Evolutionary conservation across 2,797 vertebrate species (phyloP), one percentile per base, ranked within the genome.

Genomic region (Pelochelys cantorii): DNA sequence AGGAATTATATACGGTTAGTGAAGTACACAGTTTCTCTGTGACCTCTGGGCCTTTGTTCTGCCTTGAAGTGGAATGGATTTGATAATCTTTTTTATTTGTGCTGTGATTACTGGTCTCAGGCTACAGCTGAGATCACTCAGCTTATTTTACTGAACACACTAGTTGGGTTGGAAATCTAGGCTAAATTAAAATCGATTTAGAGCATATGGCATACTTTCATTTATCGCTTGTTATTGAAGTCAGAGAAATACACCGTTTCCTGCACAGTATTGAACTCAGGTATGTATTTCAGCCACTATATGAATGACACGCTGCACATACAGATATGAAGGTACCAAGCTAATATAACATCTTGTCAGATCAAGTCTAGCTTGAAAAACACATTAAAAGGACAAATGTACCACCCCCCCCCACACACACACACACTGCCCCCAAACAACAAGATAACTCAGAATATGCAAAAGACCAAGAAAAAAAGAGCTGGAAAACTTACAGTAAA

Each of bases 261-360:
- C n/a, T 87, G 60, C 18, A 53, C 55, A 82, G 86, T 59, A 88
- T 86, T 89, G 56, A 90, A 74, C 0, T 20, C 37, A 83, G 56
- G 20, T 83, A 56, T 3, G 65, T 90, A 85, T 83, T 79, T 62
- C 37, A 52, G 82, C 65, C 4, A 11, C 7, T 52, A 10, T 15
- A 77, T 62, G 79, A 6, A 74, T 94, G 89, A 92, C 22, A 68
- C 1, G 1, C 37, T 42, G 37, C 77, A 81, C 87, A n/a, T 18
- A 65, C 53, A 23, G 65, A 1, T 52, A 59, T 6, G 8, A 27
- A 27, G 0, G 0, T 18, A 25, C 9, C 3, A 7, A 1, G 0
- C 48, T 55, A 86, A 42, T 91, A 56, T 59, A 94, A 18, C 31
- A 74, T 7, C 55, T 23, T 81, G 29, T 15, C 31, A 88, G 3